Percentiles rank a stretch among this genome's conserved stretches.
Evolutionary conservation across 2,797 vertebrate species (phyloP).

Genomic region (Rallus crepitans): DNA sequence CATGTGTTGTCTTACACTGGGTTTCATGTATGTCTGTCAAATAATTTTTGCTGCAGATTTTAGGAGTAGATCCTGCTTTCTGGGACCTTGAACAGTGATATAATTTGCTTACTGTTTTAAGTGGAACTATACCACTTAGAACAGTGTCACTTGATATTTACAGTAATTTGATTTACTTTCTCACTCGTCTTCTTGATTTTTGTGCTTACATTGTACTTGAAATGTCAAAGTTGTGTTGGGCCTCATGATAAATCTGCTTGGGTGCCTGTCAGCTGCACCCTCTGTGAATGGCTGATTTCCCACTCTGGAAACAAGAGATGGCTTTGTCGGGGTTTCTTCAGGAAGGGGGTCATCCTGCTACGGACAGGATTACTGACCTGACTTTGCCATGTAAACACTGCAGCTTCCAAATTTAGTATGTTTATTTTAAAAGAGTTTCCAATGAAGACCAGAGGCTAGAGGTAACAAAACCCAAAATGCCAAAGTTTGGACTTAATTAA

Average conservation of each 20-base stretch:
- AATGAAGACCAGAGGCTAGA: neutral
- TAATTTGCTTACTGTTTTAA: neutral
- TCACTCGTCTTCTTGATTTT: neutral
- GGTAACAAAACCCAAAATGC: neutral
- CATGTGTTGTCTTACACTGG: neutral
- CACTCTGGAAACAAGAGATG: neutral
- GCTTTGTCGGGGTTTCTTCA: neutral
- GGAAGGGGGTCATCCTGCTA: fast-evolving
- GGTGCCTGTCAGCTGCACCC: neutral
- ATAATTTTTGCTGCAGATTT: neutral
- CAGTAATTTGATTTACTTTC: neutral
- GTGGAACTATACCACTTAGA: neutral
- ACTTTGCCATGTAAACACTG: neutral
- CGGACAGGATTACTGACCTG: neutral
- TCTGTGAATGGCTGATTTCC: neutral
- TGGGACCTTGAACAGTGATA: neutral
- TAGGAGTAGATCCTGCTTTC: neutral
- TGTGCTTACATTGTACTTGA: neutral
- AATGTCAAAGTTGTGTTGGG: neutral
- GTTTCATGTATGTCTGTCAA: neutral
- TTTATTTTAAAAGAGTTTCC: neutral
- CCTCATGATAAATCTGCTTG: neutral
- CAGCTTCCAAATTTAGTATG: neutral
- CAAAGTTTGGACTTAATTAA: neutral
- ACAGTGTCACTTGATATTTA: neutral